A percentile compares a stretch with the other conserved stretches of the same genome.
These are phyloP conservation scores for Pteronura brasiliensis DNA, from an alignment of 2,113 vertebrate species.

Conservation along the genomic window DNA sequence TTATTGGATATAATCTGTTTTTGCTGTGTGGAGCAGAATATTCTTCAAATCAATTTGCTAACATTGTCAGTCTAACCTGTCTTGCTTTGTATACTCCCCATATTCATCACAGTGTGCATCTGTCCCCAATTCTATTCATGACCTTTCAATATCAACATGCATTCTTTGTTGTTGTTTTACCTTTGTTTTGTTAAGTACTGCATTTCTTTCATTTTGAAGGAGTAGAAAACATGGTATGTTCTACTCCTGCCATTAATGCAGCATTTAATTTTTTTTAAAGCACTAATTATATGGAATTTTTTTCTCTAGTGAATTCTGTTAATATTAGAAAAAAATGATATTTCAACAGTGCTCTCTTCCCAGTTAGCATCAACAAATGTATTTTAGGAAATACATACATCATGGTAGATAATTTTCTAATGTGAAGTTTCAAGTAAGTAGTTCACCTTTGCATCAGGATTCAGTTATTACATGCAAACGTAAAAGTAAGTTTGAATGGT, in stretches of 20 bases:
- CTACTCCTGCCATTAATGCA: neutral
- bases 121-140: neutral
- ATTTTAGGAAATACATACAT: neutral
- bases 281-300: neutral
- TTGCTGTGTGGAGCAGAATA: neutral
- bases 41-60: neutral
- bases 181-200: neutral
- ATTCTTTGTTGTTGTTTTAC: neutral
- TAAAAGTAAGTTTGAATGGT: neutral
- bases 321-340: neutral
- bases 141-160: neutral
- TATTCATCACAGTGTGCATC: neutral
- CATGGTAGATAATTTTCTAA: neutral
- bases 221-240: neutral
- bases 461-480: neutral
- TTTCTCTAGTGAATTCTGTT: neutral
- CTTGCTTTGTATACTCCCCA: neutral
- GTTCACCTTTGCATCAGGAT: neutral
- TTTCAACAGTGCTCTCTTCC: neutral
- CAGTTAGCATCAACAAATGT: neutral
- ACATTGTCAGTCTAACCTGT: neutral
- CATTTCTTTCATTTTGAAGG: neutral
- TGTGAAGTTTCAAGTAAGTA: neutral
- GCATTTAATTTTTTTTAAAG: neutral
- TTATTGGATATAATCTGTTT: neutral